Percentiles rank a stretch among this genome's conserved stretches.
Conservation (phyloP, 1,140 invertebrate species). For the Onthophagus taurus region DNA sequence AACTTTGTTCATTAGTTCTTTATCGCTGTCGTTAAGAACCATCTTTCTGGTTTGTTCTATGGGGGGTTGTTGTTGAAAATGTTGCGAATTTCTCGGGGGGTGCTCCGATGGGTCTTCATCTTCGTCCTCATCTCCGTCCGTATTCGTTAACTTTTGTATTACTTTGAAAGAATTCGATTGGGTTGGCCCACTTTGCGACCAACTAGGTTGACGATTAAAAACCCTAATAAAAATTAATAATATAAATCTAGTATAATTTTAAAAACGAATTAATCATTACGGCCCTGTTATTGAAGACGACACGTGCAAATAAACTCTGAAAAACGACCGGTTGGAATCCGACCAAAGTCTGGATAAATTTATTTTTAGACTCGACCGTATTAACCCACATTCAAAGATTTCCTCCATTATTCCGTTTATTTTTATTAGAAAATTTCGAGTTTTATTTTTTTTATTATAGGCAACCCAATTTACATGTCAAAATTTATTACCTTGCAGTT, state of each 20-base stretch:
- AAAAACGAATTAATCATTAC: too few species aligned
- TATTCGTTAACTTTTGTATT: slow-evolving; percentile 37
- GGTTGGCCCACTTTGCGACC: slow-evolving; percentile 24
- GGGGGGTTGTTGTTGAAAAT: slow-evolving; percentile 22
- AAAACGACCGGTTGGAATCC: neutral
- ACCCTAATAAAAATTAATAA: slow-evolving; percentile 15
- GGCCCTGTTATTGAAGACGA: too few species aligned
- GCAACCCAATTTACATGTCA: slow-evolving; percentile 1
- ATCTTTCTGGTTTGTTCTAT: slow-evolving; percentile 49
- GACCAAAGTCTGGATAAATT: too few species aligned
- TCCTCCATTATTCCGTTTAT: too few species aligned
- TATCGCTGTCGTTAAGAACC: slow-evolving; percentile 50
- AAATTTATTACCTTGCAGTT: slow-evolving; percentile 25
- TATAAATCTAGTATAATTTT: too few species aligned
- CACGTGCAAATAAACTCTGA: too few species aligned
- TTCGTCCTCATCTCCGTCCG: slow-evolving; percentile 34
- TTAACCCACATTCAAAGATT: too few species aligned
- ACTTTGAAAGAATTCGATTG: slow-evolving; percentile 34
- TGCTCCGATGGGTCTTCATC: slow-evolving; percentile 33
- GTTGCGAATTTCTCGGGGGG: slow-evolving; percentile 27
- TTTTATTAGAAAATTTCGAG: too few species aligned
- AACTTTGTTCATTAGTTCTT: slow-evolving; percentile 50
- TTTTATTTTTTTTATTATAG: too few species aligned
- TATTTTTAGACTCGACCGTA: too few species aligned
- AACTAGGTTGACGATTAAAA: slow-evolving; percentile 33